These are phyloP conservation scores for Ornithoptera priamus DNA, from an alignment of 2,888 invertebrate species.

Conservation along the genomic window DNA sequence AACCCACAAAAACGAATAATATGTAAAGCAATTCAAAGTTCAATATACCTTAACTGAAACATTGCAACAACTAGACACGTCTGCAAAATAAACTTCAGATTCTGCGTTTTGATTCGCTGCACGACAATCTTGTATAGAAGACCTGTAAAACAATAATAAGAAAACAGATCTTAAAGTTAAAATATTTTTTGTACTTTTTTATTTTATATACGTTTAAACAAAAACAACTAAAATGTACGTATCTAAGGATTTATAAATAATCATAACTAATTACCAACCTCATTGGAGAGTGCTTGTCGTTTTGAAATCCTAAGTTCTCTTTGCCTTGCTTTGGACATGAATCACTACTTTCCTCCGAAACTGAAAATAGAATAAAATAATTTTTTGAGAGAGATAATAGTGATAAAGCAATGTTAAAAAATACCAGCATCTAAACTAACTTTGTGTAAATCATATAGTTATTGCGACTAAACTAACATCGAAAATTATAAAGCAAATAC, in stretches of 20 bases:
- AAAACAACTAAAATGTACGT: too few species aligned
- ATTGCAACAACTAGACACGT: slow-evolving; percentile 91
- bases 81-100: slow-evolving; percentile 92
- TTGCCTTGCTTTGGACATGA: slow-evolving; percentile 83
- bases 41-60: slow-evolving; percentile 81
- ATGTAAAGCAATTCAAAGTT: not conserved
- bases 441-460: too few species aligned
- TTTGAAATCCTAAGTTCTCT: slow-evolving; percentile 88
- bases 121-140: slow-evolving; percentile 70
- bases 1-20: too few species aligned
- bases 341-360: slow-evolving; percentile 73
- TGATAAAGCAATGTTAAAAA: not conserved
- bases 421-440: too few species aligned
- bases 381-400: not conserved
- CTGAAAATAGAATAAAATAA: slow-evolving; percentile 39
- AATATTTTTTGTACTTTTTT: too few species aligned
- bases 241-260: too few species aligned
- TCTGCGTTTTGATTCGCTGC: slow-evolving; percentile 83
- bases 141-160: slow-evolving; percentile 39
- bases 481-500: not conserved
- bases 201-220: too few species aligned
- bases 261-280: slow-evolving; percentile 49
- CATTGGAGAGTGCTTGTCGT: slow-evolving; percentile 81
- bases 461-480: too few species aligned
- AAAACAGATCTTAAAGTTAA: too few species aligned